These are phyloP conservation scores for Paramuricea clavata DNA, from an alignment of 92 coral and sea anemone species.

Conservation along the genomic window DNA sequence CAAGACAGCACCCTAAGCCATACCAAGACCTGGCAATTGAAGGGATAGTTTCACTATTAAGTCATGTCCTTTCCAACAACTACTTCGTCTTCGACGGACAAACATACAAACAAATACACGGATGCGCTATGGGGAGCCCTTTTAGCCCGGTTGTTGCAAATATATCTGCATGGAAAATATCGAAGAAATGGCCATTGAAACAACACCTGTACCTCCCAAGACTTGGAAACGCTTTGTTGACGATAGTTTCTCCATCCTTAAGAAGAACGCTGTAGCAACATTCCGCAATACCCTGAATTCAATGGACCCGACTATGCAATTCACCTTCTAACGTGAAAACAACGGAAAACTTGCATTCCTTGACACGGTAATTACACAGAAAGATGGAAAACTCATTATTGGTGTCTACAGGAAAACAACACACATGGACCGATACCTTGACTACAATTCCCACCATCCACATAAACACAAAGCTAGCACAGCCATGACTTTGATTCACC, in stretches of 20 bases:
- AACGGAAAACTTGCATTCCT: background rate
- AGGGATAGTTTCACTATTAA: too few species aligned
- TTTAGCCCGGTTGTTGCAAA: too few species aligned
- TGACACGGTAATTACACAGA: background rate
- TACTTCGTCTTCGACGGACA: too few species aligned
- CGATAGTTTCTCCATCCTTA: background rate
- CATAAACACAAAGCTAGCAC: background rate
- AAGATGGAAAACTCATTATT: background rate
- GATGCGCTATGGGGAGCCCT: too few species aligned
- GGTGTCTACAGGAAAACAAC: background rate
- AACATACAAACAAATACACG: too few species aligned
- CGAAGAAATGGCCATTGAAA: constrained; percentile 3
- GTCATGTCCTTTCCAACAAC: too few species aligned
- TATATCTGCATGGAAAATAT: too few species aligned
- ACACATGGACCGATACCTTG: background rate
- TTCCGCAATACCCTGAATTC: background rate
- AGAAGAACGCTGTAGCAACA: background rate
- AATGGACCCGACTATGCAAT: background rate
- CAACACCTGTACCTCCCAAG: background rate
- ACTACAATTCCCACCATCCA: background rate
- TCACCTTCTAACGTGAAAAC: background rate
- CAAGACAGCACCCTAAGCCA: too few species aligned
- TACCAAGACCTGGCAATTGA: too few species aligned
- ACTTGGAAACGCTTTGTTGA: background rate
- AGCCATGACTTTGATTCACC: too few species aligned